Evolutionary conservation across 2,113 vertebrate species (phyloP), one percentile per base, ranked within the genome.

Genomic region (Xiphophorus maculatus): DNA sequence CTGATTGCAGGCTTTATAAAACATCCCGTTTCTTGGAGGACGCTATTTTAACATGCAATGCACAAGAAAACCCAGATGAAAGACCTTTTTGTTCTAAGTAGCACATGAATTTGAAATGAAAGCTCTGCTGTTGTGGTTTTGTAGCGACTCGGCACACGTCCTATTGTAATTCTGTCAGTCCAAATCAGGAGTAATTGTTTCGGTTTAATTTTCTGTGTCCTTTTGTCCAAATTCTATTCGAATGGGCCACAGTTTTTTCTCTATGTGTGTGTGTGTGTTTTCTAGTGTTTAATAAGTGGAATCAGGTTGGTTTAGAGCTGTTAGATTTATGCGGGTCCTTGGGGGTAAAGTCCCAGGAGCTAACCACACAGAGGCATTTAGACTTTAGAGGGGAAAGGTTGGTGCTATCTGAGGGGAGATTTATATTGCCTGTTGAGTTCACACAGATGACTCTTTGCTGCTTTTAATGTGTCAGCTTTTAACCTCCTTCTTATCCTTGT

Each of bases 1-100:
- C 40, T 84, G 84, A 90, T 87, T 86, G 76, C 76, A 84, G 84
- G 68, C 84, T 81, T 88, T 66, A 63, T 69, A 42, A 83, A 85
- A 80, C 1, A 14, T 66, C 58, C 85, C 79, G 73, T 71, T 87
- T 85, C 76, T 79, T 80, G 77, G 66, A 71, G 51, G 62, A 73
- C 1, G 11, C 40, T 70, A 76, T 86, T 88, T 87, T 72, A 80
- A 83, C 71, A 77, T 81, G 78, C 84, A 61, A 29, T 30, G 60
- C 80, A 77, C 74, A 74, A 61, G 80, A 70, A 66, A 40, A 40
- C 62, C 17, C 61, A 17, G 73, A 85, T 80, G 72, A 85, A 84
- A 87, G 69, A 64, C 76, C 71, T 69, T 86, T 30, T 87, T 88
- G 87, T 87, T 90, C 81, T 67, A 80, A 70, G 77, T 73, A 69